Conservation (phyloP, 2,888 invertebrate genomes). For the Philhelius pedissequus region DNA sequence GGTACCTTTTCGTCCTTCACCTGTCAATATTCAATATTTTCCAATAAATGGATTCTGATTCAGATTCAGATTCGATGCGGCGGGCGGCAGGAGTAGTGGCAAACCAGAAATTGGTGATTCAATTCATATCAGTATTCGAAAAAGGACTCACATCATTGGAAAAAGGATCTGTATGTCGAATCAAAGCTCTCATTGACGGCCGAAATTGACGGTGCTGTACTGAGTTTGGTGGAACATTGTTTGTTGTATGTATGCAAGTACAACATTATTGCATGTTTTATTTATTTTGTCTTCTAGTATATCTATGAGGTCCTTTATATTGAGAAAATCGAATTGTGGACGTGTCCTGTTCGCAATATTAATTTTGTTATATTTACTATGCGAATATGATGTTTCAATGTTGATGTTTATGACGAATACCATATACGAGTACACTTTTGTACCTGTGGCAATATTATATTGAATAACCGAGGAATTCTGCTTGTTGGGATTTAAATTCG, state of each 20-base stretch:
- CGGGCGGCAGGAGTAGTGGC: neutral
- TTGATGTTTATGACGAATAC: neutral
- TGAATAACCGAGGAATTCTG: neutral
- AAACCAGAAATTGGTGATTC: constrained; percentile 60
- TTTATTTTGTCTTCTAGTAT: constrained; percentile 45
- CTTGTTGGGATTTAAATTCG: constrained; percentile 24
- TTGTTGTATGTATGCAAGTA: constrained; percentile 51
- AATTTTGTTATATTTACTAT: constrained; percentile 54
- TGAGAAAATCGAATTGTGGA: constrained; percentile 24
- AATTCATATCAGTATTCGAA: constrained; percentile 54
- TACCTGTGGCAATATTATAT: neutral
- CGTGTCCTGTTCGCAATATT: constrained; percentile 48
- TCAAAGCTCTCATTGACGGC: constrained; percentile 31
- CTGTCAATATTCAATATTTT: constrained; percentile 63
- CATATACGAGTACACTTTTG: neutral
- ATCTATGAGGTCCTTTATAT: neutral
- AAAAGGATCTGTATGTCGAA: constrained; percentile 13
- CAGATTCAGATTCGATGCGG: neutral
- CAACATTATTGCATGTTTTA: constrained; percentile 64
- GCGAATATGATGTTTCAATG: constrained; percentile 28
- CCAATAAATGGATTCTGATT: constrained; percentile 43
- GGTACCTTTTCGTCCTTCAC: neutral
- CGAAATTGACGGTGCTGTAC: neutral
- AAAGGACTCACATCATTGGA: constrained; percentile 28
- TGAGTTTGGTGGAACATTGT: neutral